Percentiles rank a stretch among this genome's conserved stretches.
phyloP scores from a whole-genome alignment of 1,140 invertebrate genomes.

The Pseudomyrmex concolor region DNA sequence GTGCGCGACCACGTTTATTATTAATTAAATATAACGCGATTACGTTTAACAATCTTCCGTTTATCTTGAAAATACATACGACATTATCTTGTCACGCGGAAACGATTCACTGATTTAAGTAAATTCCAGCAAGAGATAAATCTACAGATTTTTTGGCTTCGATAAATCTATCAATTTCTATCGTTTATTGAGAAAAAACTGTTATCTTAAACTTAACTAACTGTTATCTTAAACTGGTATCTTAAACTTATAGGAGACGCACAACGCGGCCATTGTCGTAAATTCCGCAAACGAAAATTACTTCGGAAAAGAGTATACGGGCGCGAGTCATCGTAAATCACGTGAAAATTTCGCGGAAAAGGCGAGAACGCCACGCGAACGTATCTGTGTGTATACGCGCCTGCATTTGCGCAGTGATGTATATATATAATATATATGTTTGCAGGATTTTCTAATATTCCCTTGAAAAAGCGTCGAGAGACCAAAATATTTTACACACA shows the following conservation, averaged over 20 bases:
- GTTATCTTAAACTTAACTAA: slow-evolving; percentile 6
- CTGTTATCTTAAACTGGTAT: no score
- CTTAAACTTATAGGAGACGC: not conserved
- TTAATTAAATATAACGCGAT: no score
- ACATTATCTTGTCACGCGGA: not conserved
- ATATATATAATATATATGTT: not conserved
- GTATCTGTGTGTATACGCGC: not conserved
- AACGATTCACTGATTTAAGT: not conserved
- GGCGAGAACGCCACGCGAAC: not conserved
- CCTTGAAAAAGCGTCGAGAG: not conserved
- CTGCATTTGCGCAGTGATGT: not conserved
- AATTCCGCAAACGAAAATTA: slow-evolving; percentile 57
- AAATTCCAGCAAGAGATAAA: not conserved
- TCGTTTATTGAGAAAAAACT: slow-evolving; percentile 25
- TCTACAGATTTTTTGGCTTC: not conserved
- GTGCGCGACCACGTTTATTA: no score
- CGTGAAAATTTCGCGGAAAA: slow-evolving; percentile 40
- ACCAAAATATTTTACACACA: not conserved
- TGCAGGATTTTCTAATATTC: slow-evolving; percentile 19
- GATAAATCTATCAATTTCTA: slow-evolving; percentile 16
- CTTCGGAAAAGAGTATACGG: slow-evolving; percentile 52
- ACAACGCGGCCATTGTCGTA: slow-evolving; percentile 30
- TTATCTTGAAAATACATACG: not conserved
- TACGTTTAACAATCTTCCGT: no score
- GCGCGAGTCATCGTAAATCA: slow-evolving; percentile 54